Evolutionary conservation across 1,140 invertebrate genomes (phyloP), one percentile per base, ranked within the genome.

Genomic region (Marisa cornuarietis): DNA sequence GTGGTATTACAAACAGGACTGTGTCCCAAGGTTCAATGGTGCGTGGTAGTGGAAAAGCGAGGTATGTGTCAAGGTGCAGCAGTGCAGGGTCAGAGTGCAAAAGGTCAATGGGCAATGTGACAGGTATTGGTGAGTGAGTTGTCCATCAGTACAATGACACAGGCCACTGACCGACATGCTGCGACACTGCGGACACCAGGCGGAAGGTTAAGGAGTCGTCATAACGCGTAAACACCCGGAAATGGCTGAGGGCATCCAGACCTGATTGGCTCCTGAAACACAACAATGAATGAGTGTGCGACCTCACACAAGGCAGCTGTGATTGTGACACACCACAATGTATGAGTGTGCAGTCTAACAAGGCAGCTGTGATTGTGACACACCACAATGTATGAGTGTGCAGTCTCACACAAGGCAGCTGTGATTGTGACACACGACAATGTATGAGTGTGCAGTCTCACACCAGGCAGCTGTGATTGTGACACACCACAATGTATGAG

Each of bases 151-250:
- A 26, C 3, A 22, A 78, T 20, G 65, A 63, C n/a, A 5, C 20
- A 49, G 65, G 31, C 71, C 22, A 74, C 79, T 73, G 80, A 88
- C 87, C 85, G 71, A 86, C 58, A 16, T 83, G 81, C 51, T 83
- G 78, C 51, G 82, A 82, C 1, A 86, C 84, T 20, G 87, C 79
- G 31, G 76, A 83, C 8, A 89, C 81, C 0, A 89, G 82, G 66
- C 81, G 66, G 42, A 88, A 83, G 8, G 86, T 87, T 5, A 81
- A 26, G 5, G 65, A 49, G 73, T 89, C 88, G 18, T 79, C 75
- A 71, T 89, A 89, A 22, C 82, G 79, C 54, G 87, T 83, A 78
- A 89, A 89, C 9, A 86, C 83, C 82, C 86, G 77, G 76, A 88
- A 89, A 68, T 87, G 81, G 26, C 85, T 80, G 52, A 82, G 63